phyloP scores from a whole-genome alignment of 1,140 invertebrate genomes.

The Dinothrombium tinctorium region DNA sequence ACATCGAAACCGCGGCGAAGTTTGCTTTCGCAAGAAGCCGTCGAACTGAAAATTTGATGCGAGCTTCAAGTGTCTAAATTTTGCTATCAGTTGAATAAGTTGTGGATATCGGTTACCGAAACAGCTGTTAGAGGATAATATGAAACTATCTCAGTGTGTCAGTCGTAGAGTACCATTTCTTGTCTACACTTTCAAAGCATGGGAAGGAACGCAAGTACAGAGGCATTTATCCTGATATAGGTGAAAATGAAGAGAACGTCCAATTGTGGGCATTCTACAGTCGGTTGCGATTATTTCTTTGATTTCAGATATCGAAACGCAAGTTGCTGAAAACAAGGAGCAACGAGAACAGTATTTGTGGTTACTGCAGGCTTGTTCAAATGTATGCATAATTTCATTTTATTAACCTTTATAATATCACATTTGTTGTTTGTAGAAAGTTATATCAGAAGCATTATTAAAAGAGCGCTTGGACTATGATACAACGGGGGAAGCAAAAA shows the following conservation, averaged over 20 bases:
- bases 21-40: too few relatives aligned
- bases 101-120: too few relatives aligned
- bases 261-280: neutral
- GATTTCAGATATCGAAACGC: conserved; percentile 39
- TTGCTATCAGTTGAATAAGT: too few relatives aligned
- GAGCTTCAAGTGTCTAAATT: too few relatives aligned
- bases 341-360: conserved; percentile 40
- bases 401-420: conserved; percentile 17
- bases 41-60: too few relatives aligned
- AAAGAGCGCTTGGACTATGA: conserved; percentile 84
- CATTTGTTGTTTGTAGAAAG: conserved; percentile 26
- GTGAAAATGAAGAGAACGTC: neutral
- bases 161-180: too few relatives aligned
- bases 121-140: too few relatives aligned
- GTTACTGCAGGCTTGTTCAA: conserved; percentile 35
- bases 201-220: too few relatives aligned
- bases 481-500: conserved; percentile 67
- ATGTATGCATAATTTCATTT: neutral
- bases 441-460: conserved; percentile 55
- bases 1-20: too few relatives aligned
- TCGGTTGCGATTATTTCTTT: conserved; percentile 2
- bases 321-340: conserved; percentile 26
- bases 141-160: too few relatives aligned
- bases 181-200: too few relatives aligned
- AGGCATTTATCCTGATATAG: too few relatives aligned